Conservation (phyloP, 1,140 invertebrate species). For the Pachypeltis micranthus region DNA sequence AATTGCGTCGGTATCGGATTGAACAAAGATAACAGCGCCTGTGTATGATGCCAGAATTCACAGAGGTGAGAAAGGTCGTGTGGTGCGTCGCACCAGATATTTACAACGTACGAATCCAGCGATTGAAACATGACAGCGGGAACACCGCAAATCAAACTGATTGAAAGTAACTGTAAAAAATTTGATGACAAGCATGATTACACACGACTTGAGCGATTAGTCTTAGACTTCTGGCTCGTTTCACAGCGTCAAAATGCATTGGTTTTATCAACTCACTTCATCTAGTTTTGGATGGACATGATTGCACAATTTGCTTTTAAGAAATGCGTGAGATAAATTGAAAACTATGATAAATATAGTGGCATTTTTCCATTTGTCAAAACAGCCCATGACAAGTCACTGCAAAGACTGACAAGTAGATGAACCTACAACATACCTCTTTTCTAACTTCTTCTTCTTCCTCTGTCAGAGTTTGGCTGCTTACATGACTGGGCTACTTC, state of each 20-base stretch:
- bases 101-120: neutral
- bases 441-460: neutral
- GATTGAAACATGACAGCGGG: neutral
- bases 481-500: too few species aligned
- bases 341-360: slow-evolving; percentile 32
- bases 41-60: too few species aligned
- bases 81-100: neutral
- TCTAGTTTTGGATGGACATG: slow-evolving; percentile 40
- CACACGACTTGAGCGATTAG: too few species aligned
- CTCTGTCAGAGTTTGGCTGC: too few species aligned
- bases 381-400: neutral
- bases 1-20: too few species aligned
- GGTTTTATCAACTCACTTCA: slow-evolving; percentile 36
- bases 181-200: too few species aligned
- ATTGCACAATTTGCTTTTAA: slow-evolving; percentile 38
- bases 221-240: neutral
- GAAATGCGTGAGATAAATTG: slow-evolving; percentile 35
- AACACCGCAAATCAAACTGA: neutral
- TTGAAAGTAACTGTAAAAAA: neutral
- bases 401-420: neutral
- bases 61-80: too few species aligned
- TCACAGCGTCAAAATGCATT: neutral
- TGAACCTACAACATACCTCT: neutral
- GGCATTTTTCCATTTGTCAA: slow-evolving; percentile 1
- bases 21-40: too few species aligned